phyloP scores from a whole-genome alignment of 1,140 invertebrate species.

The Sycobia sp. region DNA sequence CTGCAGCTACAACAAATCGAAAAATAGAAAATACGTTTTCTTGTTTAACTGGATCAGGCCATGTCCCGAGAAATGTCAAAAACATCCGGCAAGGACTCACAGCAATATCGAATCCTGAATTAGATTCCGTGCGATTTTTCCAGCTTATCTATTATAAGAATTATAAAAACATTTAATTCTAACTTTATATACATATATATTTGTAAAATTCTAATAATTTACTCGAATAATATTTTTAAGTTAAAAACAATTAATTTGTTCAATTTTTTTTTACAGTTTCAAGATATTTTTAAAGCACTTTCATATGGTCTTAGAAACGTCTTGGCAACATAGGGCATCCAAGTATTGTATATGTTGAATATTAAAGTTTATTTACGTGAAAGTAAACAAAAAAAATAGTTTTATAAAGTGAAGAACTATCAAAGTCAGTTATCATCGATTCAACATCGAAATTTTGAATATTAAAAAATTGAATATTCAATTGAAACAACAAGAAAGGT shows the following conservation, averaged over 20 bases:
- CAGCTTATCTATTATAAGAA: not conserved
- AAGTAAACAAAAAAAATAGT: no score
- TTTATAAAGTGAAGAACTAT: no score
- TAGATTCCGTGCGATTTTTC: no score
- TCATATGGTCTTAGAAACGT: no score
- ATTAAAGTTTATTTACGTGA: not conserved
- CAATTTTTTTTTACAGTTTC: no score
- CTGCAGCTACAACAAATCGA: not conserved
- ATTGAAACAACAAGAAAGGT: no score
- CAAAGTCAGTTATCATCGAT: no score
- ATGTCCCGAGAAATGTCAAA: slow-evolving; percentile 34
- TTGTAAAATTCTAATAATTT: not conserved
- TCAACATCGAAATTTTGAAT: no score
- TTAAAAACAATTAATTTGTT: not conserved
- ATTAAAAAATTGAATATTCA: no score
- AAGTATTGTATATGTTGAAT: not conserved
- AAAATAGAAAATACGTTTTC: not conserved
- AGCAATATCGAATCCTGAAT: slow-evolving; percentile 34
- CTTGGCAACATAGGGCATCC: no score
- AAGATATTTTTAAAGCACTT: no score
- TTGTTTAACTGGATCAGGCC: slow-evolving; percentile 28
- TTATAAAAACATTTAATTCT: not conserved
- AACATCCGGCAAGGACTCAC: slow-evolving; percentile 32
- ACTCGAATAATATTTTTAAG: not conserved
- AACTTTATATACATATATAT: not conserved